These are phyloP conservation scores for Malurus alboscapulatus DNA, from an alignment of 2,113 vertebrate species.

Conservation along the genomic window DNA sequence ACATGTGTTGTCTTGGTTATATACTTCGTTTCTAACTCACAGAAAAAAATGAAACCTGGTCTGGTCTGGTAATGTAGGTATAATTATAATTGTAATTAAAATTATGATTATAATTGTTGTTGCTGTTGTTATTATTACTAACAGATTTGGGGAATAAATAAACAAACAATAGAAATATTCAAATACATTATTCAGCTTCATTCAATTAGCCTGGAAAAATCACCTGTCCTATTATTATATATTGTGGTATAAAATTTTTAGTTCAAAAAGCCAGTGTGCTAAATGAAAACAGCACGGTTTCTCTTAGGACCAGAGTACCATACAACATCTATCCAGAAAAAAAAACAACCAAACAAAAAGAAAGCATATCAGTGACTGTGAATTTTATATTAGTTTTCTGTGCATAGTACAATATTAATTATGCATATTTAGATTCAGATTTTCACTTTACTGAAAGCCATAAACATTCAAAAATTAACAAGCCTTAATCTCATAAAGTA, in stretches of 20 bases:
- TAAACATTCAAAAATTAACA: not conserved
- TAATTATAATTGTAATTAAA: too few relatives aligned
- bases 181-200: not conserved
- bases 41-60: not conserved
- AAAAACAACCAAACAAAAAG: not conserved
- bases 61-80: not conserved
- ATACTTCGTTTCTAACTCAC: not conserved
- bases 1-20: not conserved
- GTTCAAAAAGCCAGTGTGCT: not conserved
- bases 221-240: not conserved
- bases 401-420: not conserved
- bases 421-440: not conserved
- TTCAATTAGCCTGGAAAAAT: not conserved
- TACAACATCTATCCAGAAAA: not conserved
- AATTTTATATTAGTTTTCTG: not conserved
- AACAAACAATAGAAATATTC: not conserved
- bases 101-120: too few relatives aligned
- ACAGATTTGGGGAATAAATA: not conserved
- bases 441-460: not conserved
- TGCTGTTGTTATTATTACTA: too few relatives aligned
- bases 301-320: not conserved
- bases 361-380: not conserved
- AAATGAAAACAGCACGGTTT: not conserved
- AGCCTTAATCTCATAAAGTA: not conserved
- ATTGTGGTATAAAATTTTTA: not conserved